Evolutionary conservation across 2,797 vertebrate species (phyloP).

Genomic region (Diceros bicornis): DNA sequence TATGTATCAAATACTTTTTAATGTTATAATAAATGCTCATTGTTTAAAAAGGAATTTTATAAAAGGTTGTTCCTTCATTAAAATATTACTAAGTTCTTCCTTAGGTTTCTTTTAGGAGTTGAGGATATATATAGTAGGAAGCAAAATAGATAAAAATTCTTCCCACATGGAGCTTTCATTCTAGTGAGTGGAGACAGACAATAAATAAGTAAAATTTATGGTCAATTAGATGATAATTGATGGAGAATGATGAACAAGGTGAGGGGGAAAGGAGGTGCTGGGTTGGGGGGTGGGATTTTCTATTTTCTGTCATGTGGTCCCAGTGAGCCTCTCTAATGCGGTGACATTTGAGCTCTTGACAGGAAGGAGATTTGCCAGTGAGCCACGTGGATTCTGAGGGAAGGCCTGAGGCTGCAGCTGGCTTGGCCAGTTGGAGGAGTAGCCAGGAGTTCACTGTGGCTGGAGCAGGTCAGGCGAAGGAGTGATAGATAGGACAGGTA

Average conservation of each 20-base stretch:
- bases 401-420: neutral
- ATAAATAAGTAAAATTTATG: neutral
- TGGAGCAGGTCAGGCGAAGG: neutral
- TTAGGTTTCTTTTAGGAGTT: neutral
- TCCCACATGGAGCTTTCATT: neutral
- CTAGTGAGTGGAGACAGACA: neutral
- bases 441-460: neutral
- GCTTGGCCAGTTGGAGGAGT: neutral
- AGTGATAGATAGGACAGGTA: neutral
- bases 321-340: neutral
- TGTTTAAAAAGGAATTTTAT: neutral
- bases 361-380: neutral
- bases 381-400: neutral
- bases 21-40: neutral
- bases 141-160: neutral
- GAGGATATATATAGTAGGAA: neutral
- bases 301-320: neutral
- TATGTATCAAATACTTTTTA: neutral
- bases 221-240: neutral
- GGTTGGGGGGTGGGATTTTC: neutral
- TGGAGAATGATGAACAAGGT: neutral
- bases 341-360: neutral
- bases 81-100: neutral
- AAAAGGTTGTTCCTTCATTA: neutral
- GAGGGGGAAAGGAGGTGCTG: neutral